Evolutionary conservation across 2,797 vertebrate species (phyloP), one percentile per base, ranked within the genome.

Genomic region (Okamejei kenojei): DNA sequence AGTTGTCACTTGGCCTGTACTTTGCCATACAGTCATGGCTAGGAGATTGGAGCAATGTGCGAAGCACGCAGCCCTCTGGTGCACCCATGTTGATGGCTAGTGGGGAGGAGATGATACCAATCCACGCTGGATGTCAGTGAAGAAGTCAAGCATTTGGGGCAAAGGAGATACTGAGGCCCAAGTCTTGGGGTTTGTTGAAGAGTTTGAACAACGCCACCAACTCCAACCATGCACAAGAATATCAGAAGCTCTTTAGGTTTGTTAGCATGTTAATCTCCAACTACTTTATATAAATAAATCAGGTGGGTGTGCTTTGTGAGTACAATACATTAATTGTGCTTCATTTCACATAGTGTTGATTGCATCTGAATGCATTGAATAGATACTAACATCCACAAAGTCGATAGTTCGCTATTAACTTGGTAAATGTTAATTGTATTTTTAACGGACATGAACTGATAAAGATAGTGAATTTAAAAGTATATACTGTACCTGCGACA

Each of bases 401-500:
- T 35, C n/a, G 38, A 38, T 54, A 58, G 26, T 92, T 92, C 76
- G 90, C 71, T 54, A 11, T 45, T 76, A 23, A 54, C 1, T n/a
- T 92, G 71, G 73, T 92, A 35, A 54, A 74, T 92, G 10, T 76
- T 92, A 92, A 68, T 88, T 68, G 17, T 19, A 90, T 26, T 71
- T 90, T 73, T 38, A 92, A 54, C 58, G 35, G 35, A 45, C 38
- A 29, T 29, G 21, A 35, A 71, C 19, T 71, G n/a, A 71, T 38
- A n/a, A 71, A 10, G 35, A 92, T 45, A 93, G 32, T 58, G n/a
- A 79, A 93, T 0, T n/a, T 58, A 77, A 79, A 45, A 35, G 32
- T 32, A 74, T 94, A 93, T 95, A 95, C 94, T 94, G 93, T 95
- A 95, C 94, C 95, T 95, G 94, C 93, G 93, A 94, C 79, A 68